Conservation (phyloP, 2,113 vertebrate species). For the Lophotis ruficrista region DNA sequence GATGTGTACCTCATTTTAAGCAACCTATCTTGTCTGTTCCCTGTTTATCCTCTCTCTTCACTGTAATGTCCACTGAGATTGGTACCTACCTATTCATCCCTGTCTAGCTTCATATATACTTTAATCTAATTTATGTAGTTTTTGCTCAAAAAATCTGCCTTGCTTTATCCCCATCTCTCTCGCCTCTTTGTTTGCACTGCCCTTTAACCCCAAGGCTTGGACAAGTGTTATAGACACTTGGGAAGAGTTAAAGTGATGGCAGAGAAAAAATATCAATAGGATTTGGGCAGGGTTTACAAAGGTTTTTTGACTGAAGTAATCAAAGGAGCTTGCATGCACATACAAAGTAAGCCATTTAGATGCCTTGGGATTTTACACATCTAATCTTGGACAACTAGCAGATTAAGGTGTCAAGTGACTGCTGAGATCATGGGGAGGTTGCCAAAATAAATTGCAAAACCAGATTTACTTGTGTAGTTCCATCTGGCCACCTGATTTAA, state of each 20-base stretch:
- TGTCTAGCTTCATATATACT: background rate
- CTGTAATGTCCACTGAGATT: background rate
- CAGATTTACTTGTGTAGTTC: background rate
- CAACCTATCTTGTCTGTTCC: background rate
- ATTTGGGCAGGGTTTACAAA: background rate
- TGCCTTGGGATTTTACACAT: background rate
- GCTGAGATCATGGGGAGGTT: background rate
- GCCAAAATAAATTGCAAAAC: background rate
- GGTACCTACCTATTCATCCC: background rate
- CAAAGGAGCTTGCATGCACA: accelerated
- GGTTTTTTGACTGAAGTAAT: background rate
- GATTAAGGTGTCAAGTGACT: background rate
- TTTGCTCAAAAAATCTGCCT: background rate
- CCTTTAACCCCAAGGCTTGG: background rate
- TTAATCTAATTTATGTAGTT: background rate
- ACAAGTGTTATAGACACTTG: background rate
- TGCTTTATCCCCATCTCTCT: background rate
- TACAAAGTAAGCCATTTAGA: background rate
- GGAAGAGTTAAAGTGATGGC: background rate
- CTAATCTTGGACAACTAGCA: background rate
- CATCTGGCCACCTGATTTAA: background rate
- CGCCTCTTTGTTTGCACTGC: background rate
- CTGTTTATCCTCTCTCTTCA: background rate
- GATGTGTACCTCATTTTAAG: background rate
- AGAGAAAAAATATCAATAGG: background rate